Base-by-base conservation (phyloP, 1,140 invertebrate genomes). In the Cotesia vestalis region DNA sequence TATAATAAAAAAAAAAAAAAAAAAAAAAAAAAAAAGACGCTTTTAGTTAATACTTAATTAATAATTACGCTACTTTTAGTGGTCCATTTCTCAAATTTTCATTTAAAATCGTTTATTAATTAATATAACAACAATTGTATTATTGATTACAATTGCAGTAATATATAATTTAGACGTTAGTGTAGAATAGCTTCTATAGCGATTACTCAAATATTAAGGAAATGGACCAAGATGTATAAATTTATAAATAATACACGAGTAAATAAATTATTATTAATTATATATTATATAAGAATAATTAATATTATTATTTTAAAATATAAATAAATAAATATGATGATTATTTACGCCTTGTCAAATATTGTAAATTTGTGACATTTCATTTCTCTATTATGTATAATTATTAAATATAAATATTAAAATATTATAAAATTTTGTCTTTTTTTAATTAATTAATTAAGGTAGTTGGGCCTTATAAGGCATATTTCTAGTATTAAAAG, bases 321-420 rank as follows among this genome's bases (percentile, higher is more conserved):
- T 53, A 17, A 66, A 76, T 76, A 74, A 63, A 52, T 75, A 72
- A 71, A 38, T 20, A 62, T 69, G 61, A 68, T 75, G 74, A 77
- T 74, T 27, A 27, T 27, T 75, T 75, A 69, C 35, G 75, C 76
- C 62, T 75, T 80, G 78, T 82, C 78, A 77, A 78, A 81, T 81
- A 80, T 80, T 82, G 79, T 82, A 82, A 75, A 81, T 82, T 82
- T 74, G 75, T 75, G 66, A 76, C 73, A 72, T 59, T 59, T 66
- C 73, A 78, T 78, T 69, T 66, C 66, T 78, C 75, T 46, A 46
- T 46, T 46, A 46, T 75, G 66, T 74, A 59, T 77, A 34, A 69
- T 73, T 76, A 76, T 63, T 57, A 57, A 72, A 73, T 62, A 77
- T 70, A 27, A 73, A 61, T 27, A 27, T 27, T 27, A 27, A 81